Conservation (phyloP, 2,113 vertebrate genomes). For the Anthoscopus minutus region DNA sequence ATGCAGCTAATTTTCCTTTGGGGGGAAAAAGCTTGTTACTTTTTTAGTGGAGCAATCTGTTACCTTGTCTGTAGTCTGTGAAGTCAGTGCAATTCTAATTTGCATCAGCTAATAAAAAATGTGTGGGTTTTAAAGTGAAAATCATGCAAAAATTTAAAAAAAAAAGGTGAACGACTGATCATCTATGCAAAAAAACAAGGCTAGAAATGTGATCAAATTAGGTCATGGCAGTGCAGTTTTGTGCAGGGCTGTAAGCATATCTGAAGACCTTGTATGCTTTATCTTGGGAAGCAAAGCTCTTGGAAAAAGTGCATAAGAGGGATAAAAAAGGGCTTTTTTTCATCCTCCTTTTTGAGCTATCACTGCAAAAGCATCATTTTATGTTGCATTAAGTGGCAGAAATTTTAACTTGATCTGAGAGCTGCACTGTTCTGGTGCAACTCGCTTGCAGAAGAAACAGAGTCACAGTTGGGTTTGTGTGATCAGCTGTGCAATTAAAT, state of each 20-base stretch:
- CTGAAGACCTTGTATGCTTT: slow-evolving; percentile 35
- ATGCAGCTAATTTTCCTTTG: slow-evolving; percentile 67
- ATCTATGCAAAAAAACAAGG: slow-evolving; percentile 46
- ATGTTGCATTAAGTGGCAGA: slow-evolving; percentile 18
- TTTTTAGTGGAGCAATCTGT: slow-evolving; percentile 67
- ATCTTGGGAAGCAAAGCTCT: slow-evolving; percentile 42
- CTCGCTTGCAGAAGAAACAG: not conserved
- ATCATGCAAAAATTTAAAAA: slow-evolving; percentile 37
- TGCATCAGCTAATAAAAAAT: slow-evolving; percentile 65
- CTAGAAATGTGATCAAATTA: slow-evolving; percentile 51
- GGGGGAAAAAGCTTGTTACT: slow-evolving; percentile 59
- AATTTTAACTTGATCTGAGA: slow-evolving; percentile 3
- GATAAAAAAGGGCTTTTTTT: slow-evolving; percentile 27
- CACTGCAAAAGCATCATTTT: not conserved
- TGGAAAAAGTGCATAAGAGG: slow-evolving; percentile 26
- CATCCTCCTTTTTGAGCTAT: slow-evolving; percentile 6
- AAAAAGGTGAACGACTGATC: slow-evolving; percentile 48
- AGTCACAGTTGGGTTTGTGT: not conserved
- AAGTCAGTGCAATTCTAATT: slow-evolving; percentile 64
- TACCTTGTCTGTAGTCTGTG: slow-evolving; percentile 66
- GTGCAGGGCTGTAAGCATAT: slow-evolving; percentile 11
- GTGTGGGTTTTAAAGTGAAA: slow-evolving; percentile 64
- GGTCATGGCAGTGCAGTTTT: slow-evolving; percentile 40
- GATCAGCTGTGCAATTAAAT: not conserved
- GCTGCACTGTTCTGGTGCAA: not conserved